Percentiles rank a stretch among this genome's conserved stretches.
These are phyloP conservation scores for Mustela erminea DNA, from an alignment of 2,797 vertebrate genomes.

Conservation along the genomic window DNA sequence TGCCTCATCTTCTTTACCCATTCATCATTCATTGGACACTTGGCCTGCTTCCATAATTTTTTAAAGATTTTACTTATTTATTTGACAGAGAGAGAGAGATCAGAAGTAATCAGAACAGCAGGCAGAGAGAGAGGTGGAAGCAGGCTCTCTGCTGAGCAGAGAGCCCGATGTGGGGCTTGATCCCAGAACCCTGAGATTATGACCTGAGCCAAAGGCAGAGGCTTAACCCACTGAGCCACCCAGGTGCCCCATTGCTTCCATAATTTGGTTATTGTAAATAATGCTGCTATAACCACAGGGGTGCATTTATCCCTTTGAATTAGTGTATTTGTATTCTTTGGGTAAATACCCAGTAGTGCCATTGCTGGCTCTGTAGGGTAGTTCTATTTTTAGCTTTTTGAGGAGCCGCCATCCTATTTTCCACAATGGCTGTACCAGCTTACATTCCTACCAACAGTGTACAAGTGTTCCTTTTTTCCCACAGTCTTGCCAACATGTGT, in stretches of 20 bases:
- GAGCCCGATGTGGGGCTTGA: no score
- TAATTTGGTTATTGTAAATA: no score
- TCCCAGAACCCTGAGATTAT: no score
- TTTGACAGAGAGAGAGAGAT: no score
- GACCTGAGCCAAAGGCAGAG: no score
- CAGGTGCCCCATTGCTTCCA: no score
- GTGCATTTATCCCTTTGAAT: background rate
- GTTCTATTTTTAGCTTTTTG: background rate
- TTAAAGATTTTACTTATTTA: no score
- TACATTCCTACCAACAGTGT: background rate
- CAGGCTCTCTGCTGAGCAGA: no score
- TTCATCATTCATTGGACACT: background rate
- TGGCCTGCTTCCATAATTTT: background rate
- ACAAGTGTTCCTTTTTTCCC: background rate
- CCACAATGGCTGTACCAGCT: background rate
- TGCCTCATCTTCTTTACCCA: background rate
- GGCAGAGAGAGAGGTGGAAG: no score
- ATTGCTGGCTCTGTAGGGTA: background rate
- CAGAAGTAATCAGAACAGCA: no score
- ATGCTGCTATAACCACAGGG: no score
- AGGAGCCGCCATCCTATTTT: background rate
- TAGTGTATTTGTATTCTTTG: background rate
- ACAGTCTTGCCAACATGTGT: background rate
- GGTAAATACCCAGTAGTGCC: background rate
- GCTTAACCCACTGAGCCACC: no score